Conservation (phyloP, 2,113 vertebrate genomes). For the Nanger granti region DNA sequence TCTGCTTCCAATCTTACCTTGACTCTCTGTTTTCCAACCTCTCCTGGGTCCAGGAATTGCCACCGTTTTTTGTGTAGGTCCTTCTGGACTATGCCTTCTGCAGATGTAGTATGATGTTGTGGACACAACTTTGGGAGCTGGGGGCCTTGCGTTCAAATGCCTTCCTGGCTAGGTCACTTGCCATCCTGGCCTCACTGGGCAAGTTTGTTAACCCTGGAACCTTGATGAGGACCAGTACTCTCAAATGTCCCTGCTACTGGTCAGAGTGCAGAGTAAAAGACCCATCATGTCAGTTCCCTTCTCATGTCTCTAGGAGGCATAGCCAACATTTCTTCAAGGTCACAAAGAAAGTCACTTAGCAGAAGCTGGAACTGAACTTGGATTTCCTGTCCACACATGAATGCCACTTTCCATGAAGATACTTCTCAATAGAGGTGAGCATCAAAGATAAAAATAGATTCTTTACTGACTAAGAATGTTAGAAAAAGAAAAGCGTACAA, state of each 20-base stretch:
- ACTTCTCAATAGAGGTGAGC: background rate
- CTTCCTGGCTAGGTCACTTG: background rate
- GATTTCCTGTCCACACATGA: background rate
- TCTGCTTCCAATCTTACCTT: background rate
- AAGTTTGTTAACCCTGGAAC: background rate
- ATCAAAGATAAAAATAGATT: background rate
- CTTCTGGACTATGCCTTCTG: background rate
- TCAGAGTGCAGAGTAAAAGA: background rate
- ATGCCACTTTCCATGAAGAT: background rate
- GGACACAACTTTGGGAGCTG: background rate
- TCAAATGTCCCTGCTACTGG: background rate
- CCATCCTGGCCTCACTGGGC: background rate
- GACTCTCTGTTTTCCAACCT: background rate
- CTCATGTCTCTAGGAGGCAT: background rate
- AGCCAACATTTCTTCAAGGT: background rate
- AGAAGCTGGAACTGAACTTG: background rate
- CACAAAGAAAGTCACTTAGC: background rate
- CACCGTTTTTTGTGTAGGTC: background rate
- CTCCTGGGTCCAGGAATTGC: too few species aligned
- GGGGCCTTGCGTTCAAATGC: background rate
- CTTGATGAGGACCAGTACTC: background rate
- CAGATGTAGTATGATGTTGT: background rate
- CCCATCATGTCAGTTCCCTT: background rate
- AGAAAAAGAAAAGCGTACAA: background rate
- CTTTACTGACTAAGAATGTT: background rate